A percentile compares a stretch with the other conserved stretches of the same genome.
These are phyloP conservation scores for Gryon sp. DNA, from an alignment of 1,140 invertebrate species.

Conservation along the genomic window DNA sequence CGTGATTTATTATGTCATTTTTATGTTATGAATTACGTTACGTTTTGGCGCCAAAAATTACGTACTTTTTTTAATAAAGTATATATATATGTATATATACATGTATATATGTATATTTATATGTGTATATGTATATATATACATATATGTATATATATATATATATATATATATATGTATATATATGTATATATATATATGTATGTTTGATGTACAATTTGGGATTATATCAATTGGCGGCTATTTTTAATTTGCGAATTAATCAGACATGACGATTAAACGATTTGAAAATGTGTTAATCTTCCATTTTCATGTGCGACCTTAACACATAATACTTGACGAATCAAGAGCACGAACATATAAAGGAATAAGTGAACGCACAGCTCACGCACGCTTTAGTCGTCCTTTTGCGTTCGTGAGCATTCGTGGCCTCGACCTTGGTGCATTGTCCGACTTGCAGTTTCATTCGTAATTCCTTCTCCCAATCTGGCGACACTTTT, in stretches of 20 bases:
- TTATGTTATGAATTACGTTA: no score
- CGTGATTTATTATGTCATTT: no score
- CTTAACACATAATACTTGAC: constrained; percentile 54
- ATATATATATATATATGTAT: no score
- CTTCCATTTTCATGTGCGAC: constrained; percentile 48
- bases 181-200: no score
- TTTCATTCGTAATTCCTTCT: constrained; percentile 28
- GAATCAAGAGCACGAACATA: constrained; percentile 60
- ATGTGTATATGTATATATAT: no score
- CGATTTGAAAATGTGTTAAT: constrained; percentile 21
- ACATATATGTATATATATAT: no score
- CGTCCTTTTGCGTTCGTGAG: constrained; percentile 54
- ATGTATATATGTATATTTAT: no score
- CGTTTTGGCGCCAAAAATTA: no score
- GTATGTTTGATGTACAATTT: no score
- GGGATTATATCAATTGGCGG: not conserved
- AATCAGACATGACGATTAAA: constrained; percentile 21
- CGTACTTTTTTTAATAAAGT: no score
- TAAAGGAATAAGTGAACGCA: constrained; percentile 59
- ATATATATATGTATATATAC: no score
- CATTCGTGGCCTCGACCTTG: constrained; percentile 62
- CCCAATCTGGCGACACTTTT: constrained; percentile 18
- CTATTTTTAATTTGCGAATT: constrained; percentile 35
- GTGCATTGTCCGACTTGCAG: constrained; percentile 58
- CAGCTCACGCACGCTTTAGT: constrained; percentile 21